Conservation (phyloP, 2,888 invertebrate genomes). For the Allacma fusca region DNA sequence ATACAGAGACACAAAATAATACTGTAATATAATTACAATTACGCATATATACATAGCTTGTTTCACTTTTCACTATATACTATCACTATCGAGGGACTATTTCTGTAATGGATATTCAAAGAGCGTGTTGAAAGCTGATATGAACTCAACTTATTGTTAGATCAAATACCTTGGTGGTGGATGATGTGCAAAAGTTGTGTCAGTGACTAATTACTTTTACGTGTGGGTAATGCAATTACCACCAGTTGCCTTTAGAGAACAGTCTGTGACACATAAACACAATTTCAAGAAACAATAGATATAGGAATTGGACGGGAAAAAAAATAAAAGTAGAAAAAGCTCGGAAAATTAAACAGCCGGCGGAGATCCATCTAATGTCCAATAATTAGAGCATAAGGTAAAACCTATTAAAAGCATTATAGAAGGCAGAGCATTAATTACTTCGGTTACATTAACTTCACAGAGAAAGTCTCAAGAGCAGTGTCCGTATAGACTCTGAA, state of each 20-base stretch:
- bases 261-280: not conserved
- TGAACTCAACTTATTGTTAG: no score
- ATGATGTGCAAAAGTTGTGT: no score
- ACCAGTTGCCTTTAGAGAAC: not conserved
- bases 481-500: not conserved
- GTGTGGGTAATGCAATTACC: not conserved
- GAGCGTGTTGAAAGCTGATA: no score
- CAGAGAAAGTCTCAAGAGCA: not conserved
- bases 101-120: no score
- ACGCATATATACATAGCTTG: no score
- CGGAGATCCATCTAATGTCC: constrained; percentile 8
- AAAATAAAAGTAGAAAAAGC: not conserved
- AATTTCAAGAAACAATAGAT: not conserved
- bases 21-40: no score
- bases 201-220: constrained; percentile 1
- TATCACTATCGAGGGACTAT: no score
- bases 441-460: not conserved
- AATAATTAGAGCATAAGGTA: constrained; percentile 19
- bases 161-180: no score
- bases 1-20: no score
- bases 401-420: constrained; percentile 8
- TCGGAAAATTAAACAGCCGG: not conserved
- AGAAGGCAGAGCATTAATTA: not conserved
- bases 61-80: no score
- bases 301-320: not conserved